These are phyloP conservation scores for Patiria pectinifera DNA, from an alignment of 53 echinoderm and acorn worm genomes.

Conservation along the genomic window DNA sequence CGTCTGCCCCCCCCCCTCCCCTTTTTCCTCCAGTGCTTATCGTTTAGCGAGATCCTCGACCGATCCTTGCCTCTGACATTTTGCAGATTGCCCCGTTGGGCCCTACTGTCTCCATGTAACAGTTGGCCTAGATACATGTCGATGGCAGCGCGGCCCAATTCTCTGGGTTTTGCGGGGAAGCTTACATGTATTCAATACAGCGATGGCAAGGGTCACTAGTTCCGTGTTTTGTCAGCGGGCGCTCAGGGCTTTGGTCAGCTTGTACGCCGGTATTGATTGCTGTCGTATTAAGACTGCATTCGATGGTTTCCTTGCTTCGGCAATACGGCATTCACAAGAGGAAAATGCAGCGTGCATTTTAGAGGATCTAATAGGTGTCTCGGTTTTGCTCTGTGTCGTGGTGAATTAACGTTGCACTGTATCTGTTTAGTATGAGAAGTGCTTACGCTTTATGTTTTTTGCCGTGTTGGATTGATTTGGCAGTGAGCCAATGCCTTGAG, in stretches of 20 bases:
- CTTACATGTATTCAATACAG: constrained; percentile 16
- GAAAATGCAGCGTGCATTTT: background rate
- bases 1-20: background rate
- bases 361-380: background rate
- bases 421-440: background rate
- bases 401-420: background rate
- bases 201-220: background rate
- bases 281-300: background rate
- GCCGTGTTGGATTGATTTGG: background rate
- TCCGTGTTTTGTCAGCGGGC: constrained; percentile 38
- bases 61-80: constrained; percentile 33
- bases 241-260: constrained; percentile 25
- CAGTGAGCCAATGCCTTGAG: background rate
- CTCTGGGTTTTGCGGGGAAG: background rate
- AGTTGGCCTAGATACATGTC: background rate
- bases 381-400: background rate
- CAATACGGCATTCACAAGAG: background rate
- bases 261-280: constrained; percentile 3
- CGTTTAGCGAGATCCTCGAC: background rate
- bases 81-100: background rate
- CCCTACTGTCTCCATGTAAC: background rate
- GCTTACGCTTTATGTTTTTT: background rate
- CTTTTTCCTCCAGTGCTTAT: background rate
- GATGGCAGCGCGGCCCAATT: background rate
- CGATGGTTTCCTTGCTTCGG: background rate